Evolutionary conservation across 2,888 invertebrate species (phyloP).

Genomic region (Steinernema hermaphroditum): DNA sequence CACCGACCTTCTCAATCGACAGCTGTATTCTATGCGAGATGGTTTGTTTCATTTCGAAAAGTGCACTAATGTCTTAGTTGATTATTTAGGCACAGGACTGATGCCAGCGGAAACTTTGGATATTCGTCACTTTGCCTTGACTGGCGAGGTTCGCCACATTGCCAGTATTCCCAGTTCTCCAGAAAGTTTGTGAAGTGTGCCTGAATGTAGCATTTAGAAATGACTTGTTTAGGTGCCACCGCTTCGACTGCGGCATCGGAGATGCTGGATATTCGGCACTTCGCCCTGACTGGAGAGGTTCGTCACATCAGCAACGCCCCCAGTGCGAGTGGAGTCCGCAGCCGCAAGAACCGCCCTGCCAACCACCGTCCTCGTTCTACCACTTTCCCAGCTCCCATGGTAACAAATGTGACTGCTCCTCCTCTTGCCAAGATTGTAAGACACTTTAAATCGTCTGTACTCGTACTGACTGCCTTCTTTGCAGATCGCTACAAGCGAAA

Average conservation of each 20-base stretch:
- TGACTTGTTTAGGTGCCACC: too few relatives aligned
- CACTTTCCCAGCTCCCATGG: background rate
- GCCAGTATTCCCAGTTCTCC: too few relatives aligned
- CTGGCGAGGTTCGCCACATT: background rate
- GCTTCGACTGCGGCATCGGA: background rate
- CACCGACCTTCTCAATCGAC: too few relatives aligned
- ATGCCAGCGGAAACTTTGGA: background rate
- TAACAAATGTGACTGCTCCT: background rate
- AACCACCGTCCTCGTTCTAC: background rate
- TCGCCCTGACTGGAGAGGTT: constrained; percentile 2
- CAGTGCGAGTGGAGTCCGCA: background rate
- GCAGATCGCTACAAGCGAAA: background rate
- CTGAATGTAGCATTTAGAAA: too few relatives aligned
- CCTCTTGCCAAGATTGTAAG: constrained; percentile 12
- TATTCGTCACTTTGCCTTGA: background rate
- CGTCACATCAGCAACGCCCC: background rate
- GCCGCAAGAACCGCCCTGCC: background rate
- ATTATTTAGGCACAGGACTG: too few relatives aligned
- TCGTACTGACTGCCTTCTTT: background rate
- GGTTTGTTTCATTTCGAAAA: too few relatives aligned
- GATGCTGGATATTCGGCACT: background rate
- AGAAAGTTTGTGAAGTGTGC: too few relatives aligned
- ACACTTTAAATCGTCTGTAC: background rate
- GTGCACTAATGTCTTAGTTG: too few relatives aligned
- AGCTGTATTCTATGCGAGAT: too few relatives aligned